Conservation (phyloP, 2,888 invertebrate genomes). For the Saturnia pavonia region DNA sequence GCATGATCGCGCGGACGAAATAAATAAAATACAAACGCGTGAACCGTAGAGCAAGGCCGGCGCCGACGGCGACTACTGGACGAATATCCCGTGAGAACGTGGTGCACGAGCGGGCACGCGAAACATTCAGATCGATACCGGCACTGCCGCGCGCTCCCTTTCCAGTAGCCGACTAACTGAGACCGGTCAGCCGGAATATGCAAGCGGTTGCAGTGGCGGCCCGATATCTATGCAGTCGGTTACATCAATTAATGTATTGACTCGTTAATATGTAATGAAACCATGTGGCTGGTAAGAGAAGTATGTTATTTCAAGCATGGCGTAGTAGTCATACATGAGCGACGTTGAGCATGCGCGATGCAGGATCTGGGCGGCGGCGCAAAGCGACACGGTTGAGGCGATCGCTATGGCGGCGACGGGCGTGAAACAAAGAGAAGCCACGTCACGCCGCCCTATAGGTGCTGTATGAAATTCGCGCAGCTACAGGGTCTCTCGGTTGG, state of each 20-base stretch:
- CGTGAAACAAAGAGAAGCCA: conserved; percentile 63
- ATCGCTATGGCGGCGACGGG: conserved; percentile 51
- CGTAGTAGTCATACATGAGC: conserved; percentile 60
- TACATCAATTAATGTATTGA: conserved; percentile 46
- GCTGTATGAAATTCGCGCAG: conserved; percentile 51
- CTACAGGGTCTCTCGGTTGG: conserved; percentile 39
- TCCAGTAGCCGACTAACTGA: conserved; percentile 57
- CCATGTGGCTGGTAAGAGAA: conserved; percentile 56
- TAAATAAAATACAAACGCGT: conserved; percentile 63
- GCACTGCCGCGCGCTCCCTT: conserved; percentile 67
- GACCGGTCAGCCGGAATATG: conserved; percentile 33
- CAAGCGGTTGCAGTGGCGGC: conserved; percentile 37
- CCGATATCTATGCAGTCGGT: conserved; percentile 41
- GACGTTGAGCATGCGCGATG: conserved; percentile 69
- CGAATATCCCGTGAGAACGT: conserved; percentile 76
- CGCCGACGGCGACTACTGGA: conserved; percentile 76
- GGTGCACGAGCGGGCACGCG: conserved; percentile 69
- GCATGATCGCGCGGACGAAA: conserved; percentile 72
- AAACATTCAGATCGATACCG: conserved; percentile 75
- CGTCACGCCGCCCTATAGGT: conserved; percentile 49
- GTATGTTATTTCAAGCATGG: conserved; percentile 66
- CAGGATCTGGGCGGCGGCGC: conserved; percentile 68
- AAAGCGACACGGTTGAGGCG: conserved; percentile 53
- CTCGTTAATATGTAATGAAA: conserved; percentile 48
- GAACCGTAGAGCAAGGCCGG: conserved; percentile 77